These are phyloP conservation scores for Chaunax sp. DNA, from an alignment of 2,797 vertebrate genomes.

Conservation along the genomic window DNA sequence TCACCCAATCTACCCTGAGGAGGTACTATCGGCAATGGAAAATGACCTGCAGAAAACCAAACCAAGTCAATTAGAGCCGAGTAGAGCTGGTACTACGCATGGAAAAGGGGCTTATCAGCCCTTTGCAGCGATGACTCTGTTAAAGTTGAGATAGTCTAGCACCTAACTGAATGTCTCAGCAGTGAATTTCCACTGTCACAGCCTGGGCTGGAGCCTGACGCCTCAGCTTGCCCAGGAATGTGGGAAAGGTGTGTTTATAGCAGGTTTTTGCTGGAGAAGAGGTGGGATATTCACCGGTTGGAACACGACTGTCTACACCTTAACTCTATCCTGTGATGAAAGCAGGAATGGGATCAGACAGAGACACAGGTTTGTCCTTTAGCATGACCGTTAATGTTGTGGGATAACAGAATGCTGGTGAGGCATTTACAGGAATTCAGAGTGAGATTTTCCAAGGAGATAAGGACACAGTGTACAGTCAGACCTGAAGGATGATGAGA, in stretches of 20 bases:
- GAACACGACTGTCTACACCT: constrained; percentile 32
- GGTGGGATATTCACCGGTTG: constrained; percentile 27
- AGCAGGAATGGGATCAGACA: constrained; percentile 4
- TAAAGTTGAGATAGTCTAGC: not conserved
- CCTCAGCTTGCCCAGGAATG: constrained; percentile 63
- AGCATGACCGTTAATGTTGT: not conserved
- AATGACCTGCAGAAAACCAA: too few species aligned
- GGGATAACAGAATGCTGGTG: not conserved
- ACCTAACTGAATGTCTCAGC: not conserved
- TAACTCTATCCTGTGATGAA: not conserved
- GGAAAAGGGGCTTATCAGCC: too few species aligned
- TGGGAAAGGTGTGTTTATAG: not conserved
- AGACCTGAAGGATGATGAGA: not conserved
- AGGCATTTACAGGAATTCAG: not conserved
- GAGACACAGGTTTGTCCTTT: not conserved
- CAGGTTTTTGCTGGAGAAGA: not conserved
- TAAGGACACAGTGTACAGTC: not conserved
- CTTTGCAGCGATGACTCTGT: not conserved
- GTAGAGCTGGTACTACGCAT: too few species aligned
- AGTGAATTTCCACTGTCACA: constrained; percentile 36
- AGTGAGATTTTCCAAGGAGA: too few species aligned
- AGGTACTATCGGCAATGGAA: too few species aligned
- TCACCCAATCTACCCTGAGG: too few species aligned
- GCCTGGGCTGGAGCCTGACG: too few species aligned
- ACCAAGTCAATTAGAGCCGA: too few species aligned